Evolutionary conservation across 30 jellyfish, hydroid and myxozoan species (phyloP).

Genomic region (Aurelia aurita): DNA sequence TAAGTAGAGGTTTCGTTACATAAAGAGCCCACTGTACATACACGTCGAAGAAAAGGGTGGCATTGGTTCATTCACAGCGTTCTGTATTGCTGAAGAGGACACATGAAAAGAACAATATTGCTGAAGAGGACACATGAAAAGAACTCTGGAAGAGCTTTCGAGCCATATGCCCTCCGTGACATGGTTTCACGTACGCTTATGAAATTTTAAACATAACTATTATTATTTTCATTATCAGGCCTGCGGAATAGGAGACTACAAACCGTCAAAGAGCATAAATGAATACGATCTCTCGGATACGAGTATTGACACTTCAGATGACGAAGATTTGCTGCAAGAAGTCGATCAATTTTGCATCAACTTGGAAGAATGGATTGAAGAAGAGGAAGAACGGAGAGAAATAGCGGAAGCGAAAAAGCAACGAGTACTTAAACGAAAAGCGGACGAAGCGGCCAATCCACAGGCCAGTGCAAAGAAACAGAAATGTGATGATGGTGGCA

Average conservation of each 20-base stretch:
- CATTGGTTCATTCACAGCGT: no score
- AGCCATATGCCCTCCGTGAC: no score
- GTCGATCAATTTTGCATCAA: conserved; percentile 7
- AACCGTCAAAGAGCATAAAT: neutral
- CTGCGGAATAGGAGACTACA: neutral
- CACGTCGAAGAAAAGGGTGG: no score
- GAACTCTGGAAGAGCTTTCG: no score
- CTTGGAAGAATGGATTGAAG: conserved; percentile 29
- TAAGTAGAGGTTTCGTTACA: no score
- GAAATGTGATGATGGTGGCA: neutral
- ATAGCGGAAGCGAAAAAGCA: conserved; percentile 16
- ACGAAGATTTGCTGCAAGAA: conserved; percentile 50
- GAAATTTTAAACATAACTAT: no score
- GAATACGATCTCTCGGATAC: conserved; percentile 17
- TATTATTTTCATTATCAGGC: no score
- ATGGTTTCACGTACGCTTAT: no score
- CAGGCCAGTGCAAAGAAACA: conserved; percentile 21
- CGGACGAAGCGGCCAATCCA: neutral
- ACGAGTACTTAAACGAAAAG: neutral
- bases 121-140: no score
- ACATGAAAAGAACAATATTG: no score
- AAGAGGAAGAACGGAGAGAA: conserved; percentile 21
- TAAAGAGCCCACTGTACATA: no score
- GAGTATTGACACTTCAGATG: conserved; percentile 51
- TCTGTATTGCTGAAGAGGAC: no score